Evolutionary conservation across 2,797 vertebrate genomes (phyloP).

Genomic region (Mus spretus): DNA sequence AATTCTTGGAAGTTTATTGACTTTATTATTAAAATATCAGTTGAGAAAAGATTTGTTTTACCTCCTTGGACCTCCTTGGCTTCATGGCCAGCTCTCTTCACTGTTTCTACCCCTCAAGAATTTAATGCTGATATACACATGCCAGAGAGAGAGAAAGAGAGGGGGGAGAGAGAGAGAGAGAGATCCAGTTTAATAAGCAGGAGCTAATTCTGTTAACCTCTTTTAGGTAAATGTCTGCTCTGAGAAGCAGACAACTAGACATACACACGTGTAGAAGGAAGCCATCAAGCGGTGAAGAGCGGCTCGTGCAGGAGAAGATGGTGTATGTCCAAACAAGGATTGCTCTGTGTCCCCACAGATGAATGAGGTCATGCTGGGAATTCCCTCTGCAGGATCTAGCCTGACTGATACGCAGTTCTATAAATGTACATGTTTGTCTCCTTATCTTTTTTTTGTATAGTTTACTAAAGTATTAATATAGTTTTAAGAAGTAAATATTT

Average conservation of each 20-base stretch:
- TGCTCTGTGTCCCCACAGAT: constrained; percentile 93
- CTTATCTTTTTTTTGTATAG: constrained; percentile 87
- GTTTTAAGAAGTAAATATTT: constrained; percentile 88
- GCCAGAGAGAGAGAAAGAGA: no score
- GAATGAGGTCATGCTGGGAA: constrained; percentile 95
- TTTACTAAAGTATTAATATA: constrained; percentile 87
- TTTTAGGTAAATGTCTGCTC: constrained; percentile 96
- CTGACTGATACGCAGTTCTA: constrained; percentile 91
- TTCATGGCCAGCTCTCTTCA: background rate
- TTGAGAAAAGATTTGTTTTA: constrained; percentile 30
- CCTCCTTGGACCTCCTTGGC: no score
- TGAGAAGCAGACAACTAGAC: constrained; percentile 91
- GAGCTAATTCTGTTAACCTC: constrained; percentile 42
- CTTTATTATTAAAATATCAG: constrained; percentile 43
- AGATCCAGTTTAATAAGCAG: background rate
- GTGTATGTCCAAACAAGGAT: constrained; percentile 86
- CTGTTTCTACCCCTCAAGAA: background rate
- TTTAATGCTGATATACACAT: background rate
- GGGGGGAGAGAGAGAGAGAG: rapidly evolving
- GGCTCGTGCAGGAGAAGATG: constrained; percentile 73
- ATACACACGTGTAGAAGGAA: constrained; percentile 82
- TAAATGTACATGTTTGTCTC: constrained; percentile 87
- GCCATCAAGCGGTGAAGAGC: constrained; percentile 70
- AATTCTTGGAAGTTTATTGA: constrained; percentile 27
- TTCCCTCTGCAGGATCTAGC: constrained; percentile 93